Evolutionary conservation across 2,797 vertebrate species (phyloP).

Genomic region (Phrynocephalus forsythii): DNA sequence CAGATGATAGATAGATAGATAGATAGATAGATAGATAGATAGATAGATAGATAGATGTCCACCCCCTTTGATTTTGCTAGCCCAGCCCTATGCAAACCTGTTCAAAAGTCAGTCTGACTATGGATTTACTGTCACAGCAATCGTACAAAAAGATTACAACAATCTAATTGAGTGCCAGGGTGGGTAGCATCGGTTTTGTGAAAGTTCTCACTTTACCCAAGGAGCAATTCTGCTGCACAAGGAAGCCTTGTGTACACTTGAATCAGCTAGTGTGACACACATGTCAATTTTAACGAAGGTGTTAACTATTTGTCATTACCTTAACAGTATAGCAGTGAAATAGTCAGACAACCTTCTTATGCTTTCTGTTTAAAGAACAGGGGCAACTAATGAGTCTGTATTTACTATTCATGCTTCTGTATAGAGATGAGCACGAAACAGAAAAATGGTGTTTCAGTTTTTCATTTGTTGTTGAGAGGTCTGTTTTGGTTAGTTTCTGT

Average conservation of each 20-base stretch:
- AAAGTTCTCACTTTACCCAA: neutral
- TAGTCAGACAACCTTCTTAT: neutral
- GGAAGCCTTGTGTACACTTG: neutral
- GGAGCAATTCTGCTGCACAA: neutral
- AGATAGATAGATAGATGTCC: too few relatives aligned
- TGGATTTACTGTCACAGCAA: neutral
- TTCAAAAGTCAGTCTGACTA: neutral
- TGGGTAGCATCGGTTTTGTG: neutral
- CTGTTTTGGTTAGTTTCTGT: too few relatives aligned
- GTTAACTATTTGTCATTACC: constrained; percentile 10
- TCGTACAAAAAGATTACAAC: neutral
- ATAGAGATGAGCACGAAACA: neutral
- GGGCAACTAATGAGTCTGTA: neutral
- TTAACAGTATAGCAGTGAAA: neutral
- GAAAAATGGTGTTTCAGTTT: too few relatives aligned
- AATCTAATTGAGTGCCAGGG: neutral
- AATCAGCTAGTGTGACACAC: neutral
- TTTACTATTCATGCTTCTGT: neutral
- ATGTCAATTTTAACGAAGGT: neutral
- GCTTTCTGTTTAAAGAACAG: neutral
- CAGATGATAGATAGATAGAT: too few relatives aligned
- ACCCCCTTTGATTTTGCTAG: too few relatives aligned
- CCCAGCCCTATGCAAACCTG: neutral
- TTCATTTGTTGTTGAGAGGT: too few relatives aligned
- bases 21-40: neutral